Evolutionary conservation across 2,113 vertebrate species (phyloP), one percentile per base, ranked within the genome.

Genomic region (Coturnix japonica): DNA sequence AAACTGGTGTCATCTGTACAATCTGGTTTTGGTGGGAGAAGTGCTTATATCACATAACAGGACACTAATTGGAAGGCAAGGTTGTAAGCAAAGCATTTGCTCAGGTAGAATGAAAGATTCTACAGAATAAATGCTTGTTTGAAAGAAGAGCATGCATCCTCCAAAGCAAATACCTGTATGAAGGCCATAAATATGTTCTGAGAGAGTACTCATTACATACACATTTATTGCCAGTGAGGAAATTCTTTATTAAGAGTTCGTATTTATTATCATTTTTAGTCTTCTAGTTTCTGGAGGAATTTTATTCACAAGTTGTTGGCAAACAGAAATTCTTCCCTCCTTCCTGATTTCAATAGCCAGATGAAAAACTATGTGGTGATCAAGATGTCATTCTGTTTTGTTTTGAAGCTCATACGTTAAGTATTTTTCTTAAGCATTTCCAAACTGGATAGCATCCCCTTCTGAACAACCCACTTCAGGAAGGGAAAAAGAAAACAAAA

Each of bases 361-460:
- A 57, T 11, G 3, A 61, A 59, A 71, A 76, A 59, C 64, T 43
- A 13, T 0, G 21, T 0, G 6, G 15, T 21, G 12, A 82, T 69
- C 71, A 47, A 9, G 26, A 54, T 17, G 6, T 43, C 81, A 90
- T 81, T 67, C 84, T 92, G 83, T 80, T 93, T 95, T 78, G 57
- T 92, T 26, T 93, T 77, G 80, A 66, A 85, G 23, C 72, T 63
- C 3, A 0, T 6, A 18, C 33, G 56, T 90, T 65, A 87, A 85
- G 33, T 23, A 49, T 70, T 96, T 95, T 74, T 70, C 66, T 75
- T 82, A 51, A 60, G 79, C 65, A 75, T 66, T 72, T 95, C 90
- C 94, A 94, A 85, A 67, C 81, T 78, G 43, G 70, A 85, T 39
- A 87, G 91, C 56, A 54, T 59, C 76, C 47, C 64, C 70, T 88